Conservation (phyloP, 2,888 invertebrate species). For the Leucozona laternaria region DNA sequence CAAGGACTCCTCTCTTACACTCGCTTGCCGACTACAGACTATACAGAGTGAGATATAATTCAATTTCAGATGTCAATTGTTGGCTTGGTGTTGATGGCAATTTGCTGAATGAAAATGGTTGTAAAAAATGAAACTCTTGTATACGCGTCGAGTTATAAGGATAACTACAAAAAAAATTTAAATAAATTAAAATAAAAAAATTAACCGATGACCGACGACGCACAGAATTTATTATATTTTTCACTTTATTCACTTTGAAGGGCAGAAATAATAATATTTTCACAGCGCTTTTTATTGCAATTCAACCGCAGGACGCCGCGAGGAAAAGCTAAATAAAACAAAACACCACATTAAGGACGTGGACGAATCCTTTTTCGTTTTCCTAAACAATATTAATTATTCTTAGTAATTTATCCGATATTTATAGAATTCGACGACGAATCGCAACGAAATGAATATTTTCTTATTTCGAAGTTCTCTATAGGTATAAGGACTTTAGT, state of each 20-base stretch:
- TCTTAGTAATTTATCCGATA: background rate
- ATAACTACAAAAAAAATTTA: background rate
- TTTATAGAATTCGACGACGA: conserved; percentile 4
- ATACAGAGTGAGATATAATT: conserved; percentile 57
- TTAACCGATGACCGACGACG: conserved; percentile 20
- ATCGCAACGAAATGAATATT: conserved; percentile 18
- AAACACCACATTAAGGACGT: conserved; percentile 14
- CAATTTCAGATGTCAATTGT: conserved; percentile 73
- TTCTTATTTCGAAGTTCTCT: background rate
- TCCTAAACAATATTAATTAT: background rate
- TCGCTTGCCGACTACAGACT: conserved; percentile 18
- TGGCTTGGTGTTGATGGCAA: conserved; percentile 56
- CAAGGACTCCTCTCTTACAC: conserved; percentile 52
- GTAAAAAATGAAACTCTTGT: conserved; percentile 44
- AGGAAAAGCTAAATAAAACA: background rate
- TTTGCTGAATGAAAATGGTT: conserved; percentile 50
- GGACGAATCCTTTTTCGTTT: background rate
- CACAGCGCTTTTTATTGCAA: conserved; percentile 32
- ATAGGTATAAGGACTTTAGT: background rate
- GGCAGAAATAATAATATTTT: conserved; percentile 31
- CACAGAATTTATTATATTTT: conserved; percentile 62
- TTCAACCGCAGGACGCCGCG: background rate
- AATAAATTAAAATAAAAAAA: conserved; percentile 2
- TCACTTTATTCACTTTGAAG: conserved; percentile 51
- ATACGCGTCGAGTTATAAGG: conserved; percentile 37